These are phyloP conservation scores for Perizoma flavofasciatum DNA, from an alignment of 2,888 invertebrate genomes.

Conservation along the genomic window DNA sequence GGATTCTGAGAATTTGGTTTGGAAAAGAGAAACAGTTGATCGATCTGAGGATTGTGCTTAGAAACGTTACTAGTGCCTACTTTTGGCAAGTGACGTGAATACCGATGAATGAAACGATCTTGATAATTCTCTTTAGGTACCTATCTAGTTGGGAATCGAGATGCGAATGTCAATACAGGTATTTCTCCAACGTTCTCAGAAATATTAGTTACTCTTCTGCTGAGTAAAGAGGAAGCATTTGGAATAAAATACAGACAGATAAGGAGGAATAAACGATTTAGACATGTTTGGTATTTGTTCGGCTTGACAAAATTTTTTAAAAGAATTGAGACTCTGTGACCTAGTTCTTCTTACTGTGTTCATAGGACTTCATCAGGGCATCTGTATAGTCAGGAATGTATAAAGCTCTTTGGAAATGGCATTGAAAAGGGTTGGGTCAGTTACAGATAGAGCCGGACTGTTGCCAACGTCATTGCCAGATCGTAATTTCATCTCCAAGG, in stretches of 20 bases:
- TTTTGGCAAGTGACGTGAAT: constrained; percentile 36
- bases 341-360: constrained; percentile 14
- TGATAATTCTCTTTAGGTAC: constrained; percentile 37
- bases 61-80: constrained; percentile 37
- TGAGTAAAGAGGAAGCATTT: neutral
- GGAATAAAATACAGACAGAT: neutral
- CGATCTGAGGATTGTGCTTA: constrained; percentile 36
- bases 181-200: constrained; percentile 15
- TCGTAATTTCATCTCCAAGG: constrained; percentile 65
- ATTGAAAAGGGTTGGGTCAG: constrained; percentile 78
- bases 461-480: constrained; percentile 72
- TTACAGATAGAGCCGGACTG: constrained; percentile 73
- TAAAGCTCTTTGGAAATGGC: constrained; percentile 54
- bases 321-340: constrained; percentile 7
- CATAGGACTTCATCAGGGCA: constrained; percentile 47
- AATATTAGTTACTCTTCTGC: constrained; percentile 7
- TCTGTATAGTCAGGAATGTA: constrained; percentile 49
- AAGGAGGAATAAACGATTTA: neutral
- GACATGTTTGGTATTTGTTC: neutral
- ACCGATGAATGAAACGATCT: constrained; percentile 38
- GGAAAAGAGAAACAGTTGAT: constrained; percentile 29
- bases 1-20: constrained; percentile 25
- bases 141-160: constrained; percentile 30
- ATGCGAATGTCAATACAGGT: constrained; percentile 28
- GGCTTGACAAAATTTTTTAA: constrained; percentile 8